These are phyloP conservation scores for Lacanobia wlatinum DNA, from an alignment of 2,888 invertebrate species.

Conservation along the genomic window DNA sequence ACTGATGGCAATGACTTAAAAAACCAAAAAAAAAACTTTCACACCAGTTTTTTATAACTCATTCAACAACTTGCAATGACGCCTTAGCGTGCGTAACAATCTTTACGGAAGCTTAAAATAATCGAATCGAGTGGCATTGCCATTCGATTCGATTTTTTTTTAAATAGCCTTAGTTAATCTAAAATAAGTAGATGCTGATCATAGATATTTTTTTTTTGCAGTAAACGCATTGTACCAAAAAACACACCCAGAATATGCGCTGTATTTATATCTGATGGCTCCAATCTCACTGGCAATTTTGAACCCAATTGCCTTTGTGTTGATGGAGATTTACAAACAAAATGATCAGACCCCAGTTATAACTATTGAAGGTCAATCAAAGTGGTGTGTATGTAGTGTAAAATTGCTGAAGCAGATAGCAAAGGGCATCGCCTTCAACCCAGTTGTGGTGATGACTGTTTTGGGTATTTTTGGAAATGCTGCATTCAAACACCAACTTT, in stretches of 20 bases:
- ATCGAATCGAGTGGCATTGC: no score
- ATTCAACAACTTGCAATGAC: background rate
- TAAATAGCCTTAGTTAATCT: background rate
- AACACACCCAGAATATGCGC: constrained; percentile 96
- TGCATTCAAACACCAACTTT: constrained; percentile 94
- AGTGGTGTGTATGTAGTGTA: constrained; percentile 74
- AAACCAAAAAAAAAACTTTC: constrained; percentile 8
- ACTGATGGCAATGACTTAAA: constrained; percentile 7
- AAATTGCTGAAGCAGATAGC: constrained; percentile 88
- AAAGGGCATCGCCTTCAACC: constrained; percentile 96
- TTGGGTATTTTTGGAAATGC: constrained; percentile 97
- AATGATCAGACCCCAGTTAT: constrained; percentile 76
- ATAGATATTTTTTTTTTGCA: constrained; percentile 78
- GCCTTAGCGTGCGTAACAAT: background rate
- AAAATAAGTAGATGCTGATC: background rate
- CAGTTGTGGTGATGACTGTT: constrained; percentile 97
- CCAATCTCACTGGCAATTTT: constrained; percentile 98
- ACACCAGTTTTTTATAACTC: constrained; percentile 1
- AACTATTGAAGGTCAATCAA: constrained; percentile 67
- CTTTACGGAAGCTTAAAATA: no score
- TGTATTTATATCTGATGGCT: constrained; percentile 97
- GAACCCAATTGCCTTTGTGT: constrained; percentile 97
- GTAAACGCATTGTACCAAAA: constrained; percentile 96
- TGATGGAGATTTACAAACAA: constrained; percentile 95
- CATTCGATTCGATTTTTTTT: no score